A percentile compares a stretch with the other conserved stretches of the same genome.
These are phyloP conservation scores for Papilio polytes DNA, from an alignment of 1,140 invertebrate species.

Conservation along the genomic window DNA sequence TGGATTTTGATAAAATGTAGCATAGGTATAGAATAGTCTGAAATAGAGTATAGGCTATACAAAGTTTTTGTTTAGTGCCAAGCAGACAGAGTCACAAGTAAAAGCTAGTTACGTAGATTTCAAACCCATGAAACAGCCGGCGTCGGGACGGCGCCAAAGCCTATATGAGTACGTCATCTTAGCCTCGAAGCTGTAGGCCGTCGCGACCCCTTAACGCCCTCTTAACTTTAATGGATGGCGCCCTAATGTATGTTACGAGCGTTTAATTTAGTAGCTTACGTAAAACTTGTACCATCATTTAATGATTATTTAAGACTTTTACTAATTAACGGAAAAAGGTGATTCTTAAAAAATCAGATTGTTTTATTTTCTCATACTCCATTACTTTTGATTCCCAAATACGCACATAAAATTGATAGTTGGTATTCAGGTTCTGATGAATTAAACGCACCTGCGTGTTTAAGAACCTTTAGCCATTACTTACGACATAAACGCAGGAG, in stretches of 20 bases:
- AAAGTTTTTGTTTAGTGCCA: too few relatives aligned
- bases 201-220: constrained; percentile 13
- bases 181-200: constrained; percentile 17
- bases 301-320: background rate
- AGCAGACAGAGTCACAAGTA: too few relatives aligned
- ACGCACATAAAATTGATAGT: background rate
- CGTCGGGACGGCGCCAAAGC: constrained; percentile 24
- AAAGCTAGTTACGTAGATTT: background rate
- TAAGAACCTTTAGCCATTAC: background rate
- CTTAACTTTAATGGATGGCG: constrained; percentile 23
- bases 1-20: too few relatives aligned
- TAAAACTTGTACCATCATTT: background rate
- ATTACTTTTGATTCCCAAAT: too few relatives aligned
- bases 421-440: background rate
- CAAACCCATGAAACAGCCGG: background rate
- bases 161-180: constrained; percentile 20
- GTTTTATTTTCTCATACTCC: background rate
- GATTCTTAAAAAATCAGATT: background rate
- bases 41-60: too few relatives aligned
- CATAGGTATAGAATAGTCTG: too few relatives aligned
- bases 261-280: constrained; percentile 13
- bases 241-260: constrained; percentile 20
- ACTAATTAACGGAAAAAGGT: background rate
- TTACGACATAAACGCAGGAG: background rate
- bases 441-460: background rate